Evolutionary conservation across 2,113 vertebrate species (phyloP), one percentile per base, ranked within the genome.

Genomic region (Cebus imitator): DNA sequence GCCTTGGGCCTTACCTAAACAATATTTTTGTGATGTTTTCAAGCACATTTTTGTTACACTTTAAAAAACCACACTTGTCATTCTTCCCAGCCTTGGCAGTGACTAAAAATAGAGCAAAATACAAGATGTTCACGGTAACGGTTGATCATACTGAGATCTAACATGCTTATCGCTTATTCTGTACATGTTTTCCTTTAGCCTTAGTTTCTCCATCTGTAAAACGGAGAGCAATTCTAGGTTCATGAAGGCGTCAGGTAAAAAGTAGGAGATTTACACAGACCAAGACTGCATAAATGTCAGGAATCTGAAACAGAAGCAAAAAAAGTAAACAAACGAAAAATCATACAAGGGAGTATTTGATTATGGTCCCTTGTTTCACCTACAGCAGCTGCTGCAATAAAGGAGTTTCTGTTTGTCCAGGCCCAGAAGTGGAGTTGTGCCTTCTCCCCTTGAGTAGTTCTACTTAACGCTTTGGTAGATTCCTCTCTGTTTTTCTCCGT

Each of bases 41-140:
- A 90, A 90, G 55, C 37, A 87, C 45, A 82, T 82, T 95, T 94
- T 96, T 88, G 90, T 86, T 94, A 66, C 30, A 45, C 35, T 96
- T 87, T 21, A 27, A 90, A 96, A 93, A 80, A 30, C 8, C 20
- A 80, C 8, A 50, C 27, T 96, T 96, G 92, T 94, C 82, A 37
- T 89, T 96, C 96, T 97, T 64, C 55, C 72, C 70, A 92, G 79
- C 83, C 55, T 79, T 91, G 52, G 52, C 27, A 72, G 55, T 91
- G 45, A 85, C 76, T 80, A 32, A 95, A 80, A 93, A 89, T 68
- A 90, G 37, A 73, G 43, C 57, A 92, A 94, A 90, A 81, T 70
- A 48, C 11, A 90, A 92, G n/a, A 90, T 40, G 48, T 70, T 72
- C 75, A 50, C 4, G 16, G 25, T 70, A 88, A 95, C 13, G 16